Evolutionary conservation across 2,888 invertebrate genomes (phyloP).

Genomic region (Lepidochitona cinerea): DNA sequence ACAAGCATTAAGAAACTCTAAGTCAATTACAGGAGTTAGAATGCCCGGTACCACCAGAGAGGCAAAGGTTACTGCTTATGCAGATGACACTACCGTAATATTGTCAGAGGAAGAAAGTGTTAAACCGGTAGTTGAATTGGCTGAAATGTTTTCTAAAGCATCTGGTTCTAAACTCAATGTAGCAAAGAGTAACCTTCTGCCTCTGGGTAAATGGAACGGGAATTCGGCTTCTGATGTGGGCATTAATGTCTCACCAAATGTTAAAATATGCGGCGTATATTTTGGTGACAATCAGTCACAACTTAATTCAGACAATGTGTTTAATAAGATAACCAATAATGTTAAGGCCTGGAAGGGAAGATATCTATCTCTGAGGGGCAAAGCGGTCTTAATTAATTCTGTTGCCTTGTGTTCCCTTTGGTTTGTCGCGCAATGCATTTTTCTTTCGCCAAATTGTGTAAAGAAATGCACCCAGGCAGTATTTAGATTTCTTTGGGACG

Average conservation of each 20-base stretch:
- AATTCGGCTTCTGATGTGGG: constrained; percentile 33
- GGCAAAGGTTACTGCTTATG: constrained; percentile 14
- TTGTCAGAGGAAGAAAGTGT: constrained; percentile 3
- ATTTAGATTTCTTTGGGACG: not conserved
- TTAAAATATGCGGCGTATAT: not conserved
- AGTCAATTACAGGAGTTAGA: constrained; percentile 17
- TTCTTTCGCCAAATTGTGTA: not conserved
- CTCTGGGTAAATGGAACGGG: constrained; percentile 31
- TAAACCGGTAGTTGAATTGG: not conserved
- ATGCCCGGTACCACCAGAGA: constrained; percentile 8
- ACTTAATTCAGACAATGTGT: not conserved
- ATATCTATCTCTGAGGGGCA: not conserved
- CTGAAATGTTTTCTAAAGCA: constrained; percentile 11
- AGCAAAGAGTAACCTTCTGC: constrained; percentile 27
- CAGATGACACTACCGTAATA: constrained; percentile 16
- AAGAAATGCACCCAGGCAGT: not conserved
- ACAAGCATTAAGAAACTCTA: not conserved
- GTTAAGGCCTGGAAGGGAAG: not conserved
- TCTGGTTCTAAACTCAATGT: constrained; percentile 30
- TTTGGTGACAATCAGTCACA: not conserved
- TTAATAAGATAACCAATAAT: not conserved
- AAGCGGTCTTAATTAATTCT: not conserved
- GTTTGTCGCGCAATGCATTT: not conserved
- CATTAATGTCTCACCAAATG: not conserved
- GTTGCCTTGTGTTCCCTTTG: not conserved